phyloP scores from a whole-genome alignment of 1,140 invertebrate species.

The Drosophila seguyi region DNA sequence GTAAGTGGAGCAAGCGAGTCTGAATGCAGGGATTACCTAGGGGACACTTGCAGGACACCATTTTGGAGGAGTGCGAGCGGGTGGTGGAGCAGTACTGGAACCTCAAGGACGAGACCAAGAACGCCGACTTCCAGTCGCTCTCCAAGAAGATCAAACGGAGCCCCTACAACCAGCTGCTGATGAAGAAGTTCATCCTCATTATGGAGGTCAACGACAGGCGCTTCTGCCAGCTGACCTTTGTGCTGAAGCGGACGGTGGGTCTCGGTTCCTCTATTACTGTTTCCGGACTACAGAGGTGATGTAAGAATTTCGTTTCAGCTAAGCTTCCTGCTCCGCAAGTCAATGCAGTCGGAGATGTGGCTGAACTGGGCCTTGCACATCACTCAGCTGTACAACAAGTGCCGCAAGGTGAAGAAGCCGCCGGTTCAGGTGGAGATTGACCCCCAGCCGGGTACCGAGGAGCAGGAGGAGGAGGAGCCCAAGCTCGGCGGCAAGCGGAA shows the following conservation, averaged over 20 bases:
- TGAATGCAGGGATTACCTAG: background rate
- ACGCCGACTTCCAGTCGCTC: conserved; percentile 74
- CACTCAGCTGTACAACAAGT: conserved; percentile 76
- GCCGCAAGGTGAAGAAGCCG: conserved; percentile 57
- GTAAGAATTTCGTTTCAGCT: conserved; percentile 31
- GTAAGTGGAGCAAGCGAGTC: conserved; percentile 37
- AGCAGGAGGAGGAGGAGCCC: conserved; percentile 49
- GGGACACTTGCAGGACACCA: conserved; percentile 56
- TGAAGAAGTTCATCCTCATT: conserved; percentile 75
- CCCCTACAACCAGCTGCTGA: conserved; percentile 80
- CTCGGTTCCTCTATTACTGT: rapidly evolving
- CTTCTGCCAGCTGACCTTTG: conserved; percentile 81
- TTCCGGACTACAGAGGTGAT: background rate
- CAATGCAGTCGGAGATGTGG: conserved; percentile 79
- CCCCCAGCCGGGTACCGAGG: conserved; percentile 7
- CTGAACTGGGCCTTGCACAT: conserved; percentile 78
- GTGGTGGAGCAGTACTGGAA: conserved; percentile 79
- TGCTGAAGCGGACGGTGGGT: conserved; percentile 78
- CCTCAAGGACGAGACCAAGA: conserved; percentile 75
- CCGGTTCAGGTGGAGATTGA: conserved; percentile 13
- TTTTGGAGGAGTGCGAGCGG: conserved; percentile 79
- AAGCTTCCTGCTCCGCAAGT: conserved; percentile 67
- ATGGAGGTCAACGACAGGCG: conserved; percentile 76
- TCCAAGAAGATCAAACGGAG: conserved; percentile 83
- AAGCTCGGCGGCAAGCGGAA: conserved; percentile 66